Percentiles rank a stretch among this genome's conserved stretches.
These are phyloP conservation scores for Montipora sp. DNA, from an alignment of 64 coral and sea anemone genomes.

Conservation along the genomic window DNA sequence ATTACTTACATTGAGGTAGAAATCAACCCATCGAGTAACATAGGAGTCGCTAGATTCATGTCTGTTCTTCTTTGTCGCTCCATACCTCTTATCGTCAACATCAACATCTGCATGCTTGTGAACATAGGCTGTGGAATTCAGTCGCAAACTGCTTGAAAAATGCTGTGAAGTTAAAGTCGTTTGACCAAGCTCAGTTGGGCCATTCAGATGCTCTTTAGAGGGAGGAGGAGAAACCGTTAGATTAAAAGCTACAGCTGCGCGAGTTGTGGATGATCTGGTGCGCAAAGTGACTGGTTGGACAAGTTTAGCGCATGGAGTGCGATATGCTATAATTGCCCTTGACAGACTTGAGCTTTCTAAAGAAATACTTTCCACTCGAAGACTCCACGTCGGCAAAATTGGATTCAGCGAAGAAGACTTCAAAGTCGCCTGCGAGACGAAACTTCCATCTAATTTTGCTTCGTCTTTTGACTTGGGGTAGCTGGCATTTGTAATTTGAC, in stretches of 20 bases:
- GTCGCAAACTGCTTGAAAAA: neutral
- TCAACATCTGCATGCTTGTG: neutral
- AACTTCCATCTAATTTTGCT: neutral
- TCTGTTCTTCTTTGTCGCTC: neutral
- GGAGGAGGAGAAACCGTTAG: neutral
- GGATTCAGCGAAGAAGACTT: neutral
- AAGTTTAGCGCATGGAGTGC: neutral
- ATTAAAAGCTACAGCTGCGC: neutral
- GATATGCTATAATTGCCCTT: neutral
- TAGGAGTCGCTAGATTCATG: slow-evolving; percentile 26
- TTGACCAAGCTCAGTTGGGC: neutral
- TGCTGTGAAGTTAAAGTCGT: neutral
- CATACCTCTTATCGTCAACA: neutral
- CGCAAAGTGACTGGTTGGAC: neutral
- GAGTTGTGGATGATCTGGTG: neutral
- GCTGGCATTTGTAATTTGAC: neutral
- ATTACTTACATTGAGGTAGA: slow-evolving; percentile 68
- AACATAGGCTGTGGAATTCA: neutral
- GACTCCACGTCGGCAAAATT: neutral
- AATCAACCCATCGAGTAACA: slow-evolving; percentile 56
- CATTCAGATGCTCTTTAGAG: neutral
- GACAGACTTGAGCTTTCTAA: neutral
- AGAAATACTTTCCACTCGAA: neutral
- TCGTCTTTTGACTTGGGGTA: neutral
- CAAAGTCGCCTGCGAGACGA: neutral